Percentiles rank a stretch among this genome's conserved stretches.
Evolutionary conservation across 2,797 vertebrate species (phyloP).

Genomic region (Rousettus madagascariensis): DNA sequence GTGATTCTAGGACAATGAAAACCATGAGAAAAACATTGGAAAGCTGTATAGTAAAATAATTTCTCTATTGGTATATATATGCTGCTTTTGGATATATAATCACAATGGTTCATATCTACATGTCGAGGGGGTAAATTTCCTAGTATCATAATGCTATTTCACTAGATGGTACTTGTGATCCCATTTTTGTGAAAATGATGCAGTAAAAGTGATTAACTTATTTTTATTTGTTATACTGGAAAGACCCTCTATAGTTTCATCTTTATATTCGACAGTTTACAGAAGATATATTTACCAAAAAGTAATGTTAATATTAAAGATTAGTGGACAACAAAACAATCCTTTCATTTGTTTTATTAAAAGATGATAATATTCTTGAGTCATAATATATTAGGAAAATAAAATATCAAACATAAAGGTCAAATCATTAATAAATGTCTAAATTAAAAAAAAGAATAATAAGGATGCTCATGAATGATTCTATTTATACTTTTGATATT

Average conservation of each 20-base stretch:
- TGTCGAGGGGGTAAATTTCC: neutral
- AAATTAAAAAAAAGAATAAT: neutral
- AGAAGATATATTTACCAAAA: neutral
- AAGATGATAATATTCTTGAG: neutral
- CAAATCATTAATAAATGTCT: neutral
- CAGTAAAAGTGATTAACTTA: neutral
- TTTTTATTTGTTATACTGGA: neutral
- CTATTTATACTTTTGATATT: conserved; percentile 9
- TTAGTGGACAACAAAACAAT: neutral
- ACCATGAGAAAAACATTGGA: neutral
- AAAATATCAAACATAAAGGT: neutral
- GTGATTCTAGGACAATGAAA: neutral
- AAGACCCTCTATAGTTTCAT: neutral
- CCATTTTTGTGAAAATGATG: neutral
- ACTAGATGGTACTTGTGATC: neutral
- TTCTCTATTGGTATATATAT: neutral
- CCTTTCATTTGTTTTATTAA: neutral
- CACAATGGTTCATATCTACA: neutral
- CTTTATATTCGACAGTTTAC: neutral
- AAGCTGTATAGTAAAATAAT: neutral
- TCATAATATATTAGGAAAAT: neutral
- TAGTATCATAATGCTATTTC: neutral
- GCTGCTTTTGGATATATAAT: neutral
- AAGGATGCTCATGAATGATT: neutral
- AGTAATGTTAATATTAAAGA: neutral